Percentiles rank a stretch among this genome's conserved stretches.
phyloP scores from a whole-genome alignment of 2,797 vertebrate species.

The Eupleurogrammus muticus region DNA sequence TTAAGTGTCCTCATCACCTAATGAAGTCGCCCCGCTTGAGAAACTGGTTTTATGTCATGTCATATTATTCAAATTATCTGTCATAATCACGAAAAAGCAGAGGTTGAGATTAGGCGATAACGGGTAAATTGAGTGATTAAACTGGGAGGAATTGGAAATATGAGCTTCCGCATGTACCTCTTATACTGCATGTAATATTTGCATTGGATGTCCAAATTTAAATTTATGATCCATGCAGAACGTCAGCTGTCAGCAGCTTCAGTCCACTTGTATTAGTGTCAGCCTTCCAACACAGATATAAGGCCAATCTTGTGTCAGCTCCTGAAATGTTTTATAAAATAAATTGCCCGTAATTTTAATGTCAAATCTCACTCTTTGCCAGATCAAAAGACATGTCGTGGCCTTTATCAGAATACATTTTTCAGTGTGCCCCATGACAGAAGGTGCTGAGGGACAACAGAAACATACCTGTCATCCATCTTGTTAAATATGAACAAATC shows the following conservation, averaged over 20 bases:
- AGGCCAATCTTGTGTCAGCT: background rate
- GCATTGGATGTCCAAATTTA: constrained; percentile 9
- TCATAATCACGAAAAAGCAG: background rate
- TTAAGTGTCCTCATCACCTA: background rate
- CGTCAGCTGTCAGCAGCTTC: constrained; percentile 17
- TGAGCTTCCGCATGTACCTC: background rate
- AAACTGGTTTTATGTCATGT: too few species aligned
- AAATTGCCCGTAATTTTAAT: constrained; percentile 27
- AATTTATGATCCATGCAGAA: constrained; percentile 8
- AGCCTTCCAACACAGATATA: background rate
- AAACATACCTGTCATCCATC: constrained; percentile 50
- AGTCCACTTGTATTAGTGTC: constrained; percentile 7
- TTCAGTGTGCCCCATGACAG: constrained; percentile 28
- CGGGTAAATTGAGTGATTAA: background rate
- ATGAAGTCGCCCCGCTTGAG: too few species aligned
- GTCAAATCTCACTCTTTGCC: constrained; percentile 23
- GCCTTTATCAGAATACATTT: constrained; percentile 45
- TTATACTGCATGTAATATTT: too few species aligned
- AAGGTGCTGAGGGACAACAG: constrained; percentile 29
- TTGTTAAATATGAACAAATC: constrained; percentile 70
- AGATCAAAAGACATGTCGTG: constrained; percentile 23
- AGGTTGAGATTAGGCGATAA: background rate
- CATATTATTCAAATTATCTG: too few species aligned
- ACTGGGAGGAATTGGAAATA: too few species aligned
- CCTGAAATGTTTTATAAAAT: constrained; percentile 32